Conservation (phyloP, 2,797 vertebrate species). For the Xiphophorus birchmanni region DNA sequence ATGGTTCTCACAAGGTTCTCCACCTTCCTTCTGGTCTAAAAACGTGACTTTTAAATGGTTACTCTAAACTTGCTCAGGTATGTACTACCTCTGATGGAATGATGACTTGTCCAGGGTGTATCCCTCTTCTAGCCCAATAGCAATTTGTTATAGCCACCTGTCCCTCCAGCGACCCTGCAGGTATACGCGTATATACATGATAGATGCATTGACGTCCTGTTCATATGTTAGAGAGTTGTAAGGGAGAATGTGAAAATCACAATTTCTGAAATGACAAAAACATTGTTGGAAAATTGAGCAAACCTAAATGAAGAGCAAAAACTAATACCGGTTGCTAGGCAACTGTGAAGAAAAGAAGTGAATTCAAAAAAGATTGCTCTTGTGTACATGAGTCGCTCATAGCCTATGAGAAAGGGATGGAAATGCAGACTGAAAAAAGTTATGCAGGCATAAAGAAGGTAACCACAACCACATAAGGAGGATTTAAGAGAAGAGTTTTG, state of each 20-base stretch:
- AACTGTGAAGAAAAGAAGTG: slow-evolving; percentile 7
- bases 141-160: neutral
- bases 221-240: neutral
- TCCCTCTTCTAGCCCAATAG: neutral
- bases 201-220: neutral
- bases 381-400: neutral
- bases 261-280: neutral
- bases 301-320: neutral
- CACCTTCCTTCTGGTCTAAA: neutral
- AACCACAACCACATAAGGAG: slow-evolving; percentile 10
- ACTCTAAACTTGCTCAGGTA: neutral
- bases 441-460: neutral
- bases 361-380: neutral
- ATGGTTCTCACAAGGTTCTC: neutral
- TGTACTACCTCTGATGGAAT: neutral
- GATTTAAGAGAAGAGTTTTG: neutral
- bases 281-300: neutral
- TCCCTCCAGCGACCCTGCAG: neutral
- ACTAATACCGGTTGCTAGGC: slow-evolving; percentile 4
- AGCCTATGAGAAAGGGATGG: neutral
- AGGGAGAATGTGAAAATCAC: neutral
- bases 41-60: neutral
- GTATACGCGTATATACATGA: neutral
- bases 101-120: neutral
- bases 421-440: slow-evolving; percentile 1